phyloP scores from a whole-genome alignment of 2,888 invertebrate genomes.

The Stenodera caucasica region DNA sequence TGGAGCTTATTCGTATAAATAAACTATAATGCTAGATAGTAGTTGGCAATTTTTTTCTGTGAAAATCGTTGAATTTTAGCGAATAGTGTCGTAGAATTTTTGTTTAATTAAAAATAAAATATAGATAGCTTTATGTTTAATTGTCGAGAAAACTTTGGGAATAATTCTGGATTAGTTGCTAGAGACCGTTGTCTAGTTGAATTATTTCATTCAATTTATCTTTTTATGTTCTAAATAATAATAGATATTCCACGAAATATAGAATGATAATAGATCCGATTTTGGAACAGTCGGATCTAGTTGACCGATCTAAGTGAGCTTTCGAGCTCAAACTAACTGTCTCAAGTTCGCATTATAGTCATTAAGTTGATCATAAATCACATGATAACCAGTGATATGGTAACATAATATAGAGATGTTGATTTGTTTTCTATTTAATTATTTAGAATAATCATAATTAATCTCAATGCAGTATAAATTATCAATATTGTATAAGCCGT shows the following conservation, averaged over 20 bases:
- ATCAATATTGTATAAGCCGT: too few relatives aligned
- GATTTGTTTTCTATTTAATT: too few relatives aligned
- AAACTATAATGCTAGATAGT: not conserved
- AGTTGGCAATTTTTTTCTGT: not conserved
- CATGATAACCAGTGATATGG: constrained; percentile 39
- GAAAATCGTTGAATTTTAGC: not conserved
- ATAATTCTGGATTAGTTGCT: not conserved
- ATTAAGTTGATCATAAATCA: constrained; percentile 41
- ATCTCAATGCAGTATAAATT: too few relatives aligned
- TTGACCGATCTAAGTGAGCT: constrained; percentile 38
- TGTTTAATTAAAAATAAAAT: not conserved
- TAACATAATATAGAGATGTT: constrained; percentile 28
- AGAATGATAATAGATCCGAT: constrained; percentile 32
- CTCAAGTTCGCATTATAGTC: constrained; percentile 39
- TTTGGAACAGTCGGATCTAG: constrained; percentile 35
- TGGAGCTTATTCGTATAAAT: not conserved
- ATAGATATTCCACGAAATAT: not conserved
- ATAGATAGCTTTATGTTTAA: not conserved
- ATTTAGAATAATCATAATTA: too few relatives aligned
- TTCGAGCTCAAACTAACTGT: constrained; percentile 35
- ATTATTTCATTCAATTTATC: too few relatives aligned
- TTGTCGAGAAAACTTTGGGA: not conserved
- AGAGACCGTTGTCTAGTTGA: too few relatives aligned
- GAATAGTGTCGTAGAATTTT: not conserved
- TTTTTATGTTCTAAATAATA: not conserved